Evolutionary conservation across 2,888 invertebrate genomes (phyloP).

Genomic region (Zootermopsis nevadensis): DNA sequence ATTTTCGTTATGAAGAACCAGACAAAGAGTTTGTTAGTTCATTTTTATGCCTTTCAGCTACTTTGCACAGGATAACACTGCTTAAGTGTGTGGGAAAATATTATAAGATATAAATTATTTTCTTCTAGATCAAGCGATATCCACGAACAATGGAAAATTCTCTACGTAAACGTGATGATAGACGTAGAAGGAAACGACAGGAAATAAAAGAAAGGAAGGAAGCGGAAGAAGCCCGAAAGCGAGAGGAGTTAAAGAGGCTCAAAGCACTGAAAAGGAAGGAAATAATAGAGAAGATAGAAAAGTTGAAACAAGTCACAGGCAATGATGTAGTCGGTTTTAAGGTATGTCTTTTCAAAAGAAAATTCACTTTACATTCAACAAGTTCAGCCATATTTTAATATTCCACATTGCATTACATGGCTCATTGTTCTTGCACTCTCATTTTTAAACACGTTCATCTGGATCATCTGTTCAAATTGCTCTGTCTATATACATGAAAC

Average conservation of each 20-base stretch:
- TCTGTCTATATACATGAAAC: no score
- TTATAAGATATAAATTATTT: neutral
- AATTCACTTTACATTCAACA: no score
- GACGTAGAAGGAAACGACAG: slow-evolving; percentile 80
- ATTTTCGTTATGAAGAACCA: slow-evolving; percentile 96
- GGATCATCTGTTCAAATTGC: no score
- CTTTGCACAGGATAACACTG: neutral
- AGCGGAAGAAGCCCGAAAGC: slow-evolving; percentile 81
- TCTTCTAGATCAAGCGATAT: slow-evolving; percentile 82
- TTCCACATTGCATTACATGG: neutral
- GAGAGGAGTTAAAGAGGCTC: slow-evolving; percentile 87
- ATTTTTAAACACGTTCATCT: no score
- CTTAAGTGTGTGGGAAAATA: neutral
- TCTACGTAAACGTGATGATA: slow-evolving; percentile 82
- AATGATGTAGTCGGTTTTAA: slow-evolving; percentile 77
- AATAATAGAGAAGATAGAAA: slow-evolving; percentile 88
- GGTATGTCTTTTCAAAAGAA: slow-evolving; percentile 58
- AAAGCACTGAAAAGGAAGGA: slow-evolving; percentile 90
- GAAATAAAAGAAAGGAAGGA: slow-evolving; percentile 80
- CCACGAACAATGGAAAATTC: slow-evolving; percentile 90
- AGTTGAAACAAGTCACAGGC: slow-evolving; percentile 89
- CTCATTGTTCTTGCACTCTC: neutral
- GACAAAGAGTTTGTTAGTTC: slow-evolving; percentile 85
- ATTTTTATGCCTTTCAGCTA: slow-evolving; percentile 62
- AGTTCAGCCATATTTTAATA: no score